Base-by-base conservation (phyloP, 2,797 vertebrate species). In the Pseudocheirus occidentalis region DNA sequence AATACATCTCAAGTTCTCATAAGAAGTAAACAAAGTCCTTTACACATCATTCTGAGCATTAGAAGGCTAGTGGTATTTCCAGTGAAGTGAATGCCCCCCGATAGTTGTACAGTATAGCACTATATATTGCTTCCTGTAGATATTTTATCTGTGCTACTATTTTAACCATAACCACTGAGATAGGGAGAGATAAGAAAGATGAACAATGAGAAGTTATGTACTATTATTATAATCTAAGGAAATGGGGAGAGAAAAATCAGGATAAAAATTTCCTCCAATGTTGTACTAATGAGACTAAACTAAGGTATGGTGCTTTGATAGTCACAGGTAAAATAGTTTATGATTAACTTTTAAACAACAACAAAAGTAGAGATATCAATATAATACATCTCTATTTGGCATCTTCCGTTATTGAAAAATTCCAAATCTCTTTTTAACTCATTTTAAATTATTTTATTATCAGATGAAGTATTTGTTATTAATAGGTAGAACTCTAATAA, bases 161-260 rank as follows among this genome's bases (percentile, higher is more conserved):
- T 97, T 90, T 90, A 91, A 92, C 14, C 31, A 92, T 95, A 97
- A 97, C 27, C 96, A 93, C 95, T 93, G 53, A 96, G 53, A 97
- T 28, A 10, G 5, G 81, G 91, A 90, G 62, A 93, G 9, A 95
- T 90, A 5, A 96, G 53, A 92, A 93, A 90, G 3, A 58, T 16
- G 18, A 52, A 92, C 50, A 97, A 27, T 2, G 11, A 92, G 11
- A n/a, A 13, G 21, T 55, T 93, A 95, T 94, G 55, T 0, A 0
- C 94, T 34, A 57, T 97, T 97, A 89, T 0, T 57, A 89, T 12
- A 96, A 90, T 13, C 52, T 4, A 21, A 94, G 81, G 53, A 13
- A 95, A 90, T 56, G 16, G 52, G 54, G 46, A 0, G 50, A 55
- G 54, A 57, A 46, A 59, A 40, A 0, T 2, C 16, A 89, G 55